These are phyloP conservation scores for Propsilocerus akamusi DNA, from an alignment of 1,140 invertebrate species.

Conservation along the genomic window DNA sequence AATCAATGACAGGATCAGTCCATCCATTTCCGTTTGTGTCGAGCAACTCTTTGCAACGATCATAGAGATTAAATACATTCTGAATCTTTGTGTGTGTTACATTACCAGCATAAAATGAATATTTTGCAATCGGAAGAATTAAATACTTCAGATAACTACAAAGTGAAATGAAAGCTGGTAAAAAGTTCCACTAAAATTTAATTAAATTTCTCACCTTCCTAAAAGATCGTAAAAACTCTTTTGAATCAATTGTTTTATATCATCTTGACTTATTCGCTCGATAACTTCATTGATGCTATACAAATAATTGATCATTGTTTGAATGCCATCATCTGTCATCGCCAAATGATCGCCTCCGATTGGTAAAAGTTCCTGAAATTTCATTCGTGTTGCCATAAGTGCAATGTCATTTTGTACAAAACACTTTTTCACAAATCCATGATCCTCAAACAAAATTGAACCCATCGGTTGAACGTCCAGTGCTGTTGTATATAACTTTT, in stretches of 20 bases:
- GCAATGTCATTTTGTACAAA: slow-evolving; percentile 20
- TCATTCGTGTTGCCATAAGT: slow-evolving; percentile 13
- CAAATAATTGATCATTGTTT: slow-evolving; percentile 17
- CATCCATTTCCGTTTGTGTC: slow-evolving; percentile 23
- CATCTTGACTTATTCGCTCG: slow-evolving; percentile 9
- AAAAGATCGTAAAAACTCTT: slow-evolving; percentile 18
- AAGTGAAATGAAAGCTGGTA: background rate
- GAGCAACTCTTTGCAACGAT: slow-evolving; percentile 13
- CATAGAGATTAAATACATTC: slow-evolving; percentile 12
- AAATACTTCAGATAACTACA: slow-evolving; percentile 13
- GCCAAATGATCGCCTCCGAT: slow-evolving; percentile 7
- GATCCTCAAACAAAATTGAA: slow-evolving; percentile 16
- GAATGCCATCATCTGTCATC: slow-evolving; percentile 10
- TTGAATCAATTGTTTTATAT: slow-evolving; percentile 10
- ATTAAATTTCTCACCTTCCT: slow-evolving; percentile 11
- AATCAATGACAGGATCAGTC: slow-evolving; percentile 10
- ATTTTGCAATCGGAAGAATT: slow-evolving; percentile 15
- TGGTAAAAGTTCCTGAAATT: slow-evolving; percentile 12
- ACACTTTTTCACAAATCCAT: slow-evolving; percentile 13
- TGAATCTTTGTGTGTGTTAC: slow-evolving; percentile 13
- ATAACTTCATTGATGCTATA: slow-evolving; percentile 16
- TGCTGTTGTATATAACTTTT: background rate
- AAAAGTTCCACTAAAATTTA: background rate
- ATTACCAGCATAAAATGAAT: slow-evolving; percentile 19
- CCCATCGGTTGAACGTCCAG: slow-evolving; percentile 9